phyloP scores from a whole-genome alignment of 1,140 invertebrate species.

The Drosophila albomicans region DNA sequence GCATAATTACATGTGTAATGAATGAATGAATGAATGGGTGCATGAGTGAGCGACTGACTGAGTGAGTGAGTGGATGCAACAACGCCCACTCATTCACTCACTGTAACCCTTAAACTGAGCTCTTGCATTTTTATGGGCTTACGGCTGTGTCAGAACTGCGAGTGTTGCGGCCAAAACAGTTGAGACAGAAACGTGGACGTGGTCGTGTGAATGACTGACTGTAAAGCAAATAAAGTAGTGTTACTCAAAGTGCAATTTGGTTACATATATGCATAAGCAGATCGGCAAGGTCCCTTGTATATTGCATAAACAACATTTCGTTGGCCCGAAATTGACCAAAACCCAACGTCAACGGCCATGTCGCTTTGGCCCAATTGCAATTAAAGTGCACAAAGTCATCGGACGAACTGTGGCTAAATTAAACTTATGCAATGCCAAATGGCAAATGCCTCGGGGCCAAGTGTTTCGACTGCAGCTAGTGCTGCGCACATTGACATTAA shows the following conservation, averaged over 20 bases:
- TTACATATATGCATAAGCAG: not conserved
- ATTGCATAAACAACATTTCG: constrained; percentile 43
- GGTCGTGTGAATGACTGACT: constrained; percentile 24
- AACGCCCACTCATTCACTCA: constrained; percentile 38
- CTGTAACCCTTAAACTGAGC: constrained; percentile 37
- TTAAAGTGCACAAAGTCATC: constrained; percentile 41
- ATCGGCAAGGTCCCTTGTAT: not conserved
- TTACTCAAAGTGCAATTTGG: not conserved
- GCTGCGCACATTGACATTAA: constrained; percentile 62
- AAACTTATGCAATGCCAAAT: constrained; percentile 60
- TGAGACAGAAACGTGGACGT: constrained; percentile 54
- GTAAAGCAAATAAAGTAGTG: constrained; percentile 17
- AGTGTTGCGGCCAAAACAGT: constrained; percentile 49
- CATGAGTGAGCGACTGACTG: constrained; percentile 33
- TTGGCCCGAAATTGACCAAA: constrained; percentile 15
- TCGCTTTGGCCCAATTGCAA: constrained; percentile 22
- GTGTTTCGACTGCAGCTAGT: constrained; percentile 16
- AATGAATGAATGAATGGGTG: constrained; percentile 28
- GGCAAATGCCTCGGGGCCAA: constrained; percentile 16
- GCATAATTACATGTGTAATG: constrained; percentile 37
- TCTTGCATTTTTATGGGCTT: constrained; percentile 80
- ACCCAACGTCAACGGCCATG: constrained; percentile 5
- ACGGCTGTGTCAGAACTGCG: constrained; percentile 33
- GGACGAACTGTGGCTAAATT: constrained; percentile 29
- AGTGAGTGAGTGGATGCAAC: constrained; percentile 43